Evolutionary conservation across 2,797 vertebrate species (phyloP).

Genomic region (Dicrostonyx torquatus): DNA sequence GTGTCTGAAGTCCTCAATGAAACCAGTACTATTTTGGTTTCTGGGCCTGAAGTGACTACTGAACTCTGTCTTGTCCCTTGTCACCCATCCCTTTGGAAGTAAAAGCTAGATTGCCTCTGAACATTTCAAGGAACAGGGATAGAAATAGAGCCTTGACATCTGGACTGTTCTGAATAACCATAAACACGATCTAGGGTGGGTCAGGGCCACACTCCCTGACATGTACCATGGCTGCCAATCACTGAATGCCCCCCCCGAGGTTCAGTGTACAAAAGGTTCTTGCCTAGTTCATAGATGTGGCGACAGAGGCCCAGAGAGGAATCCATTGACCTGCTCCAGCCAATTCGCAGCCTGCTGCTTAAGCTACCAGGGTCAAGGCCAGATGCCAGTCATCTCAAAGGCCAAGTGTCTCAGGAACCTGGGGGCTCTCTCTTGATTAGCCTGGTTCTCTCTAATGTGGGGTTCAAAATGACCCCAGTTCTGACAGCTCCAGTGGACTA

Average conservation of each 20-base stretch:
- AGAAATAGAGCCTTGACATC: background rate
- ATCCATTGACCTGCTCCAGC: background rate
- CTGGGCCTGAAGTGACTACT: background rate
- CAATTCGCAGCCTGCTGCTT: background rate
- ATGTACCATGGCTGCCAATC: no score
- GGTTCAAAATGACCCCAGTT: background rate
- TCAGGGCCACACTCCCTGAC: background rate
- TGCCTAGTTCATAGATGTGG: background rate
- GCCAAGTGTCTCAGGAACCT: background rate
- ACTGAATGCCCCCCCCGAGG: rapidly evolving
- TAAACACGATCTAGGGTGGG: rapidly evolving
- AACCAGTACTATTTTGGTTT: background rate
- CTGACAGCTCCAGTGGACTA: background rate
- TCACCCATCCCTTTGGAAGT: background rate
- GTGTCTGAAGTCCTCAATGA: background rate
- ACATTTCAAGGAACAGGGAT: background rate
- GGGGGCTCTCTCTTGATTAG: background rate
- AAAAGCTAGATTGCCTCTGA: background rate
- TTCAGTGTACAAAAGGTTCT: background rate
- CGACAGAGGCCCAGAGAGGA: background rate
- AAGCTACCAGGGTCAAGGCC: background rate
- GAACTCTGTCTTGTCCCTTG: background rate
- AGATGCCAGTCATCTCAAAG: background rate
- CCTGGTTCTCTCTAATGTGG: background rate
- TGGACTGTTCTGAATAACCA: background rate